These are phyloP conservation scores for Pseudocheirus occidentalis DNA, from an alignment of 2,797 vertebrate genomes.

Conservation along the genomic window DNA sequence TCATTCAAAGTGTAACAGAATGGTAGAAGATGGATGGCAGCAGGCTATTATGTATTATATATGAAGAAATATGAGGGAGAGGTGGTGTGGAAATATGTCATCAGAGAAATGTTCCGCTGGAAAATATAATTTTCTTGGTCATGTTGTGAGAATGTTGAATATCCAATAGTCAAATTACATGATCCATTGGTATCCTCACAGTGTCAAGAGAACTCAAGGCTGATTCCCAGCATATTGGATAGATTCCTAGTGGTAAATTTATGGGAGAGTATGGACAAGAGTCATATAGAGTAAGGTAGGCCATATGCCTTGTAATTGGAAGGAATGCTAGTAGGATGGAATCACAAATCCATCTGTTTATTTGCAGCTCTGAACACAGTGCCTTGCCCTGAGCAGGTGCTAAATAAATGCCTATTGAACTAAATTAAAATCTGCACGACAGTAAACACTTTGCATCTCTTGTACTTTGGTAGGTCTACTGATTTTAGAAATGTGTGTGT, in stretches of 20 bases:
- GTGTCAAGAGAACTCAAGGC: background rate
- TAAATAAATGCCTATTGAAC: background rate
- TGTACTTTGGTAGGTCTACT: background rate
- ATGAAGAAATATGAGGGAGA: background rate
- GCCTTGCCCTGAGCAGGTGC: background rate
- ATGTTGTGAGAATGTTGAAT: background rate
- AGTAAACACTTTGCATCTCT: background rate
- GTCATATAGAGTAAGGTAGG: background rate
- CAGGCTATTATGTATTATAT: background rate
- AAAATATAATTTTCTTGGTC: background rate
- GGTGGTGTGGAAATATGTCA: background rate
- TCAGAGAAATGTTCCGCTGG: background rate
- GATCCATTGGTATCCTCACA: background rate
- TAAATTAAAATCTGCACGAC: background rate
- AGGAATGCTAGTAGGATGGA: too few relatives aligned
- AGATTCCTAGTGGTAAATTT: too few relatives aligned
- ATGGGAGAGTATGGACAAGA: too few relatives aligned
- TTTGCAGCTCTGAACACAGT: background rate
- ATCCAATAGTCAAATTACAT: background rate
- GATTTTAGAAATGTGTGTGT: background rate
- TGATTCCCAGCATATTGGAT: background rate
- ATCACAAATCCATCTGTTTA: background rate
- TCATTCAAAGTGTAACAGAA: background rate
- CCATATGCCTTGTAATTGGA: background rate
- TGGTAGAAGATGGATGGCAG: background rate